Evolutionary conservation across 2,888 invertebrate species (phyloP), one percentile per base, ranked within the genome.

Genomic region (Nebria brevicollis): DNA sequence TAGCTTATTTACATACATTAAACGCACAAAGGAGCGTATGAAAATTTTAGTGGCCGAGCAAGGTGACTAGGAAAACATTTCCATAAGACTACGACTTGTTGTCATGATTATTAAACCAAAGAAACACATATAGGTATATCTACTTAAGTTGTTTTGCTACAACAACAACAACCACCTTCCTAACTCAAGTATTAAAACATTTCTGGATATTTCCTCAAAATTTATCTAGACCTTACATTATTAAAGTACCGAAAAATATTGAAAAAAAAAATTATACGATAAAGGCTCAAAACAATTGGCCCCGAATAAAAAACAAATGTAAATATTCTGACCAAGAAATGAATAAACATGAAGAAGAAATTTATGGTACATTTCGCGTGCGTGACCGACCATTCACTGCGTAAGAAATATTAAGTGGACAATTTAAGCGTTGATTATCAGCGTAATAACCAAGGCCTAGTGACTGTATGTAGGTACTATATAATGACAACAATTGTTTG

Each of bases 341-440:
- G 78, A 78, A 78, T 78, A 78, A 65, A 78, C 73, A 78, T 78
- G 41, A 78, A 64, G 66, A 65, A 41, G 70, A 70, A 70, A 20
- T 25, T 25, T 34, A 2, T 70, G 25, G 25, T 15, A 26, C 70
- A 77, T 72, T 77, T 77, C 13, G 42, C 20, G 72, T 72, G 34
- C 72, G 72, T 72, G 77, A n/a, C 15, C 43, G 77, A n/a, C 15
- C 43, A 42, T 73, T 74, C 43, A 25, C 72, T 74, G 78, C 78
- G 78, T 78, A 73, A 20, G 78, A 73, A 78, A 73, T 78, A 74
- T 74, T 54, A 42, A 26, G 66, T 66, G 64, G 20, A 72, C 66
- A 65, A 78, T 78, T 78, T 78, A 77, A 54, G 66, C 64, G 42
- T 42, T 78, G 78, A 78, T 78, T 78, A 78, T 78, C 78, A 78